Evolutionary conservation across 2,888 invertebrate species (phyloP).

Genomic region (Papilio gigon): DNA sequence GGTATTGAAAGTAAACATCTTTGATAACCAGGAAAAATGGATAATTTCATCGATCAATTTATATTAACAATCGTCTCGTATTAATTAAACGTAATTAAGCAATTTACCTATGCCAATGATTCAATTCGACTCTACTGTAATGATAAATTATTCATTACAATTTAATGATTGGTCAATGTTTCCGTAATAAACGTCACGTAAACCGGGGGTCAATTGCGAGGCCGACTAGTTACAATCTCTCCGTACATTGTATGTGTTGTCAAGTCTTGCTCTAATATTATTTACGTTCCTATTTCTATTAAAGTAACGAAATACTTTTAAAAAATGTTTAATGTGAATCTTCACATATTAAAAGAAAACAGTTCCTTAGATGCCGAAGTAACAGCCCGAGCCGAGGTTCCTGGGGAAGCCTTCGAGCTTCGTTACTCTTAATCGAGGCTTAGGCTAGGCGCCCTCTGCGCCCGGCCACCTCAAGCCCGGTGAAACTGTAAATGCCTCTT

Average conservation of each 20-base stretch:
- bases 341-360: neutral
- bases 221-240: slow-evolving; percentile 14
- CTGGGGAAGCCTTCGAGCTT: no score
- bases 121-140: neutral
- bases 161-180: neutral
- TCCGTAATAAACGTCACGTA: neutral
- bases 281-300: no score
- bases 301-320: no score
- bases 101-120: neutral
- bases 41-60: neutral
- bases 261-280: neutral
- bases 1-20: no score
- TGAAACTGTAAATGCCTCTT: no score
- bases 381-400: no score
- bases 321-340: no score
- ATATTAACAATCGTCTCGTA: neutral
- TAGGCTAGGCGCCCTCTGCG: no score
- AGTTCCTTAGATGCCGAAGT: no score
- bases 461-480: no score
- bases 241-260: neutral
- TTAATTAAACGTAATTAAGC: neutral
- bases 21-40: no score
- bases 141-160: neutral
- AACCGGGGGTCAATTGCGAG: neutral
- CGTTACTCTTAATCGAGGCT: no score